Base-by-base conservation (phyloP, 1,140 invertebrate species). In the Mercenaria mercenaria region DNA sequence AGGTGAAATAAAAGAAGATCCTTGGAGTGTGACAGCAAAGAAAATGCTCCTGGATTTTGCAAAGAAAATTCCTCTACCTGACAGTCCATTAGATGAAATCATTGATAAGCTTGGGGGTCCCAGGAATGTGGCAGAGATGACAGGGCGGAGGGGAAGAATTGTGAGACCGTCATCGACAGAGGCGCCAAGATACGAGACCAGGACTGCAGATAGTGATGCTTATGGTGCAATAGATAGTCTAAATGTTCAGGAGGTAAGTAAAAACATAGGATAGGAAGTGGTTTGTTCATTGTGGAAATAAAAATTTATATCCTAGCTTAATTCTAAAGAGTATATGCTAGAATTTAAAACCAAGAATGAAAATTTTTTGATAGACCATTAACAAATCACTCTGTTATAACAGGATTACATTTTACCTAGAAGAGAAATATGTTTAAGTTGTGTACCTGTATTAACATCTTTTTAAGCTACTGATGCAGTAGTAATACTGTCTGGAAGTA, bases 171-270 rank as follows among this genome's bases (percentile, higher is more conserved):
- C 86, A 29, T 43, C 64, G 0, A 91, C 83, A 2, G 91, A 90
- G 47, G 85, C 47, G 18, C 94, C 94, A 29, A 88, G 86, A 23
- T 95, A 95, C 90, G 93, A 95, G 88, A 86, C 91, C 37, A 76
- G 95, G 72, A 91, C 91, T 0, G 26, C 59, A 18, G 93, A 94
- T 61, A 76, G 87, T 13, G 93, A 93, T 41, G 83, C 74, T 52
- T 91, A 91, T 41, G 91, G 91, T 23, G 93, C 91, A 26, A 77
- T 95, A 32, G 93, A 93, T 23, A 94, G 94, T 91, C 90, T 95
- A 2, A 95, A 95, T 92, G 95, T 95, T 1, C 92, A 90, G 64
- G 95, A 95, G 93, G 95, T 95, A 72, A 82, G 90, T 32, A n/a
- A n/a, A n/a, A n/a, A n/a, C n/a, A 13, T 64, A 29, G n/a, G n/a